A percentile compares a stretch with the other conserved stretches of the same genome.
Evolutionary conservation across 2,797 vertebrate species (phyloP).

Genomic region (Darevskia mixta): DNA sequence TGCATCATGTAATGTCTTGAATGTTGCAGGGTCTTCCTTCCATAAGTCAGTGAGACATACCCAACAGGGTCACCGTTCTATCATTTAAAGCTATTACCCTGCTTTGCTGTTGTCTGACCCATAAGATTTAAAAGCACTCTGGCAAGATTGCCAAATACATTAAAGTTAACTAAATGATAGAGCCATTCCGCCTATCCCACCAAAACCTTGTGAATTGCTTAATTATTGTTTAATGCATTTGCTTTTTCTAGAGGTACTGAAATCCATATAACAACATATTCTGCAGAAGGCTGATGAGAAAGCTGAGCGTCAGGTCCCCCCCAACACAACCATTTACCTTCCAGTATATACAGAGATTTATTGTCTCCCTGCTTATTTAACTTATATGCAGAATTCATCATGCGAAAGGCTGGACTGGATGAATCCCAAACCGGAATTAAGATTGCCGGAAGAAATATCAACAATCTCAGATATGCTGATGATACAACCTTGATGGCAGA

Average conservation of each 20-base stretch:
- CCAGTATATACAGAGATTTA: slow-evolving; percentile 7
- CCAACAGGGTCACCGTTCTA: slow-evolving; percentile 44
- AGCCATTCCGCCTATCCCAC: slow-evolving; percentile 41
- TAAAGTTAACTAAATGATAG: slow-evolving; percentile 51
- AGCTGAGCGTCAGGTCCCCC: neutral
- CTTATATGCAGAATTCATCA: too few species aligned
- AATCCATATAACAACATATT: neutral
- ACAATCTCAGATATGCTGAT: too few species aligned
- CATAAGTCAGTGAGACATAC: slow-evolving; percentile 18
- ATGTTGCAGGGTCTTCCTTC: slow-evolving; percentile 21
- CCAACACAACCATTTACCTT: neutral
- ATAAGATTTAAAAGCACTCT: slow-evolving; percentile 72
- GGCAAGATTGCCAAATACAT: slow-evolving; percentile 60
- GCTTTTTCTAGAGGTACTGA: slow-evolving; percentile 35
- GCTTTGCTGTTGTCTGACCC: slow-evolving; percentile 46
- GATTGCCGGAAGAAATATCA: too few species aligned
- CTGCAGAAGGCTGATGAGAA: slow-evolving; percentile 35
- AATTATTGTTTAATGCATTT: neutral
- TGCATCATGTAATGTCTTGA: neutral
- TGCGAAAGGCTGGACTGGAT: too few species aligned
- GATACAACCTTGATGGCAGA: too few species aligned
- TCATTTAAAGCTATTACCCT: slow-evolving; percentile 54
- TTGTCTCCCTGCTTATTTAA: too few species aligned
- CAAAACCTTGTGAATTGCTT: slow-evolving; percentile 30
- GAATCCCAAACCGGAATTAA: too few species aligned